These are phyloP conservation scores for Merops nubicus DNA, from an alignment of 2,113 vertebrate species.

Conservation along the genomic window DNA sequence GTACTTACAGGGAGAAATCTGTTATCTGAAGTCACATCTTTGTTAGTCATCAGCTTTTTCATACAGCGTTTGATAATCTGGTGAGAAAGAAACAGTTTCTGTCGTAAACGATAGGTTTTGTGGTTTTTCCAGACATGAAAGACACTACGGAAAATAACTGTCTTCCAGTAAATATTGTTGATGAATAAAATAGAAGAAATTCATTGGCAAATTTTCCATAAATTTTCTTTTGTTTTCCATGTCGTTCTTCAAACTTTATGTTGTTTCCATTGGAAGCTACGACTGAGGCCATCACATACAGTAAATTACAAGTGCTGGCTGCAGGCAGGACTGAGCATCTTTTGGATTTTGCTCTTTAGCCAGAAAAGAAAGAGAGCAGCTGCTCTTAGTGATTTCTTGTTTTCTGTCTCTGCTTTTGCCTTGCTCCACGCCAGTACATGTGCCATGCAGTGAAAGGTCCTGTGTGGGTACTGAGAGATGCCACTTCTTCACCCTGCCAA, in stretches of 20 bases:
- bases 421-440: neutral
- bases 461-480: slow-evolving; percentile 34
- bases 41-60: slow-evolving; percentile 32
- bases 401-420: neutral
- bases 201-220: slow-evolving; percentile 19
- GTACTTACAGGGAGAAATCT: neutral
- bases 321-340: neutral
- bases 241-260: neutral
- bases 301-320: slow-evolving; percentile 48
- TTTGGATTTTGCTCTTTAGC: slow-evolving; percentile 11
- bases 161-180: slow-evolving; percentile 19
- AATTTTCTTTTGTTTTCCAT: slow-evolving; percentile 34
- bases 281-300: neutral
- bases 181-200: neutral
- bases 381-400: slow-evolving; percentile 21
- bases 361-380: slow-evolving; percentile 47
- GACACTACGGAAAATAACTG: neutral
- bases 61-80: neutral
- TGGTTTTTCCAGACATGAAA: slow-evolving; percentile 43
- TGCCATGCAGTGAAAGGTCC: slow-evolving; percentile 4
- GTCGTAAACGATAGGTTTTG: neutral
- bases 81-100: slow-evolving; percentile 28
- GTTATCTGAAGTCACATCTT: slow-evolving; percentile 44
- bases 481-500: slow-evolving; percentile 56
- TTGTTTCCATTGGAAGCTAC: slow-evolving; percentile 16